A percentile compares a stretch with the other conserved stretches of the same genome.
These are phyloP conservation scores for Megathymus violae DNA, from an alignment of 1,140 invertebrate species.

Conservation along the genomic window DNA sequence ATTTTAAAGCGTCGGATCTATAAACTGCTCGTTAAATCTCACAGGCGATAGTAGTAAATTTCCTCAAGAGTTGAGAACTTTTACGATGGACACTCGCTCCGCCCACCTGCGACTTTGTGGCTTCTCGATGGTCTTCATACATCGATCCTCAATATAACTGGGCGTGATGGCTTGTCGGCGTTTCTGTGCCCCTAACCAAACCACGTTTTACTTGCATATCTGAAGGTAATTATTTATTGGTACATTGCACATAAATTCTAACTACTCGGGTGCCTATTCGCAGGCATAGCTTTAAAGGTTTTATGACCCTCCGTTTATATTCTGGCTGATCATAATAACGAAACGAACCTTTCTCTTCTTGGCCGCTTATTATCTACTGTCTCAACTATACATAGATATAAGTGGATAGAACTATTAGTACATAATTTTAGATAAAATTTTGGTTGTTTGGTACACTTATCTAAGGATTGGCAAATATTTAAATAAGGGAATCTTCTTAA, in stretches of 20 bases:
- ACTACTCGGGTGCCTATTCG: conserved; percentile 17
- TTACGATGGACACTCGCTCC: conserved; percentile 72
- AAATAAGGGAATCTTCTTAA: no score
- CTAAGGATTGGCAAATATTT: no score
- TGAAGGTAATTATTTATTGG: conserved; percentile 30
- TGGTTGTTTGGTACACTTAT: neutral
- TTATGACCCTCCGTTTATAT: conserved; percentile 18
- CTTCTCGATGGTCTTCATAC: conserved; percentile 57
- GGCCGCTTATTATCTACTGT: conserved; percentile 7
- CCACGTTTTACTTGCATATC: conserved; percentile 20
- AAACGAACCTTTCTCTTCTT: conserved; percentile 24
- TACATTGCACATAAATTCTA: conserved; percentile 20
- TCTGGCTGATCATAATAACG: conserved; percentile 12
- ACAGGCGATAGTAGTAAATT: conserved; percentile 77
- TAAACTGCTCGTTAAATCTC: conserved; percentile 81
- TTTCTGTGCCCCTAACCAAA: conserved; percentile 47
- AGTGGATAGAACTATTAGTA: neutral
- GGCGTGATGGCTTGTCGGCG: conserved; percentile 53
- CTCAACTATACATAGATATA: neutral
- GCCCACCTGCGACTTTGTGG: conserved; percentile 74
- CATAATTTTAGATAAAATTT: no score
- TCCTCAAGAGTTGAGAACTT: conserved; percentile 65
- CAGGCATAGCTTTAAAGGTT: conserved; percentile 17
- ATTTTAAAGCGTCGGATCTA: conserved; percentile 75
- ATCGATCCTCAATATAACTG: conserved; percentile 71